Base-by-base conservation (phyloP, 1,140 invertebrate genomes). In the Homarus americanus region DNA sequence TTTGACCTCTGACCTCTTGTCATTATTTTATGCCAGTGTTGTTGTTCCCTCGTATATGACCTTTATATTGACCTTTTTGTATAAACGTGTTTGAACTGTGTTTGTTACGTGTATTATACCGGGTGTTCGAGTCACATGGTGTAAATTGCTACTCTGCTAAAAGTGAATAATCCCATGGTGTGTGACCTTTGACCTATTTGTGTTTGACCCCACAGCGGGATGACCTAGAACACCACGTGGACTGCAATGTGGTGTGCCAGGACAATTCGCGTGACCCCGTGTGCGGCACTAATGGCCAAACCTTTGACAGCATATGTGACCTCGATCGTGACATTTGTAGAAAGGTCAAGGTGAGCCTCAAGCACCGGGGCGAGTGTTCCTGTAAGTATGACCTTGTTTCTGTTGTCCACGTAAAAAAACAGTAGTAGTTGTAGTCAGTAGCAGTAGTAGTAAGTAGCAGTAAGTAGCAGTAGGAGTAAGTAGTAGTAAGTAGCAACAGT, bases 271-370 rank as follows among this genome's bases (percentile, higher is more conserved):
- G 72, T 17, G 79, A 66, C 34, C 80, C 87, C 28, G 87, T 90
- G 20, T 90, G 87, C 32, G 87, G 87, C 80, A 90, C 87, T 12
- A 90, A 90, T 40, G 87, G 87, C 15, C 87, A 76, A 20, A 90
- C 80, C 66, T 90, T 84, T 80, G 53, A 49, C 34, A 73, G 20
- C 63, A 44, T 82, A 3, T 90, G 87, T 73, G 87, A 90, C 80
- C 87, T 90, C 12, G 79, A 90, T 28, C 44, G 49, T 0, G 66
- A 83, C 72, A 75, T 83, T 69, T 90, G 87, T 72, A 90, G 76
- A 80, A 90, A 82, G 87, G 87, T 76, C 38, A 90, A 75, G 41
- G 87, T 90, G 38, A 12, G 28, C 4, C 44, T 90, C 69, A 83
- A 83, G 34, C 87, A 90, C n/a, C 20, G 28, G 0, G 87, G 87